Base-by-base conservation (phyloP, 2,888 invertebrate species). In the Anthrax anthrax region DNA sequence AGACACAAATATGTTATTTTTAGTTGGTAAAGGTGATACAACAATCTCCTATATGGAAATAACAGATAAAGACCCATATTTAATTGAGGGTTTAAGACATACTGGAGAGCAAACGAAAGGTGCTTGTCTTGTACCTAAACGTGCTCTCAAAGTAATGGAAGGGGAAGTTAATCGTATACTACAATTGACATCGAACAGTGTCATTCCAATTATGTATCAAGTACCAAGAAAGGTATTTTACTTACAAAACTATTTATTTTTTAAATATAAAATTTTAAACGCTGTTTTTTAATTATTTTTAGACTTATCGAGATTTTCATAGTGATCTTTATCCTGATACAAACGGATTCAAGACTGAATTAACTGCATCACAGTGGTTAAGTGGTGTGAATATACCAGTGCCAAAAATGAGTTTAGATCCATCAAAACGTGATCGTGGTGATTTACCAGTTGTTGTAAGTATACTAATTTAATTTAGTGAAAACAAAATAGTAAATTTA, bases 31-130 rank as follows among this genome's bases (percentile, higher is more conserved):
- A 73, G 94, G 91, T 9, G 95, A 95, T 59, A 91, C 88, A 1
- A 87, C 87, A 2, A 85, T 96, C 50, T 75, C 83, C 48, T 94
- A 92, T 58, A 77, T 89, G 76, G 95, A 96, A 71, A 78, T 94
- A 2, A 82, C 81, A 40, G 89, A 92, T 51, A 80, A 85, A 57
- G 89, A 89, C 60, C 92, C 94, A 0, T 88, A 78, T 64, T 69
- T 94, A n/a, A 84, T 86, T 47, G 90, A 91, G 65, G 91, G 94
- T 18, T 69, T 86, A 51, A 74, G 86, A 46, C 88, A 90, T 70
- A 85, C 86, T 18, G 82, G 90, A n/a, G 92, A 94, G 60, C 95
- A 95, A 67, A 91, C 91, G 0, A 92, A 94, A 63, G 95, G 95
- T 5, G 90, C 90, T 3, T 90, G 91, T 57, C 65, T 95, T 51